Percentiles rank a stretch among this genome's conserved stretches.
phyloP scores from a whole-genome alignment of 1,140 invertebrate genomes.

The Apis cerana region DNA sequence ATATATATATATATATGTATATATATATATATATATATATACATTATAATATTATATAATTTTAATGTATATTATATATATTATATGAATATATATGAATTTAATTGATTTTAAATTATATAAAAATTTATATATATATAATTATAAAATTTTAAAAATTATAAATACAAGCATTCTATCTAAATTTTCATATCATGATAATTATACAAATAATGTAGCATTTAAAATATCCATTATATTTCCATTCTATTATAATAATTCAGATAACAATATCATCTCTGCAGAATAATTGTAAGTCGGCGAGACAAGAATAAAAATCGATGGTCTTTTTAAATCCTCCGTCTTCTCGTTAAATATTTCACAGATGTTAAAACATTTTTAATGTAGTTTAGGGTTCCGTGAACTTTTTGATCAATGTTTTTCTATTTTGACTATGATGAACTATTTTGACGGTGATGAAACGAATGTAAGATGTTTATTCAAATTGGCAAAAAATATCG shows the following conservation, averaged over 20 bases:
- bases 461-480: conserved; percentile 21
- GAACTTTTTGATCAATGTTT: not conserved
- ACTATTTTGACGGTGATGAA: conserved; percentile 15
- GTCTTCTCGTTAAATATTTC: conserved; percentile 28
- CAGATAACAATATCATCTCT: not conserved
- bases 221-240: not conserved
- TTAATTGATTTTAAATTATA: too few relatives aligned
- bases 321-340: not conserved
- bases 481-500: conserved; percentile 42
- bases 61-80: too few relatives aligned
- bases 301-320: conserved; percentile 6
- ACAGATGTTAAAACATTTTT: conserved; percentile 31
- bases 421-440: too few relatives aligned
- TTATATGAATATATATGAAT: too few relatives aligned
- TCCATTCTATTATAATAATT: conserved; percentile 1
- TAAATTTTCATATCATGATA: not conserved
- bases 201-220: not conserved
- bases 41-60: too few relatives aligned
- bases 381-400: not conserved
- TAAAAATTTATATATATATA: too few relatives aligned
- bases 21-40: too few relatives aligned
- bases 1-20: too few relatives aligned
- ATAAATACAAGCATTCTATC: too few relatives aligned
- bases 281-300: not conserved
- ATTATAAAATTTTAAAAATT: too few relatives aligned